Conservation (phyloP, 2,797 vertebrate genomes). For the Acrossocheilus wenchowensis region DNA sequence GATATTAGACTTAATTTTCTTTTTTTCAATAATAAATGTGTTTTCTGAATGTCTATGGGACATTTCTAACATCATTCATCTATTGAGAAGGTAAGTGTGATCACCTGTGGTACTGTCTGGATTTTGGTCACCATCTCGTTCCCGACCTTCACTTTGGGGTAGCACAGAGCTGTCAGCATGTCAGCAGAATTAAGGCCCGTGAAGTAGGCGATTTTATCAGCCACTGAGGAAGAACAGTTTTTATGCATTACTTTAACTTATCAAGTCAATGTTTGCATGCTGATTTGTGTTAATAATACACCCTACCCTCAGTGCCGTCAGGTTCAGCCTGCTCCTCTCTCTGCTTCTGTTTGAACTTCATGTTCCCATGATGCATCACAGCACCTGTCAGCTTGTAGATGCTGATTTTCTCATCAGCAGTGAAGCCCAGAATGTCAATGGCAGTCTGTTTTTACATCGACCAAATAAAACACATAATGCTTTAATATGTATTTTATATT, state of each 20-base stretch:
- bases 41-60: too few species aligned
- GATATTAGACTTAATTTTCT: too few species aligned
- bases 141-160: constrained; percentile 80
- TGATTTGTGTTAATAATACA: too few species aligned
- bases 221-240: not conserved
- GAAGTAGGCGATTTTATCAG: constrained; percentile 84
- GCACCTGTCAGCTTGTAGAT: too few species aligned
- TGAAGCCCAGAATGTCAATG: not conserved
- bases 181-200: constrained; percentile 88
- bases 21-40: too few species aligned
- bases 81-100: too few species aligned
- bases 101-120: constrained; percentile 80
- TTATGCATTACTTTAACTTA: not conserved
- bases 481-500: not conserved
- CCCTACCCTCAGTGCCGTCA: too few species aligned
- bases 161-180: constrained; percentile 83
- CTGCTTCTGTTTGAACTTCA: constrained; percentile 70
- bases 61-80: too few species aligned
- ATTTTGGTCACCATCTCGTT: too few species aligned
- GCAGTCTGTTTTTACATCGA: not conserved
- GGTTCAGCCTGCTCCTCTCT: too few species aligned
- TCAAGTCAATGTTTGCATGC: constrained; percentile 47
- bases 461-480: not conserved
- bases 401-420: too few species aligned
- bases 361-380: constrained; percentile 73